Conservation (phyloP, 2,888 invertebrate genomes). For the Maniola hyperantus region DNA sequence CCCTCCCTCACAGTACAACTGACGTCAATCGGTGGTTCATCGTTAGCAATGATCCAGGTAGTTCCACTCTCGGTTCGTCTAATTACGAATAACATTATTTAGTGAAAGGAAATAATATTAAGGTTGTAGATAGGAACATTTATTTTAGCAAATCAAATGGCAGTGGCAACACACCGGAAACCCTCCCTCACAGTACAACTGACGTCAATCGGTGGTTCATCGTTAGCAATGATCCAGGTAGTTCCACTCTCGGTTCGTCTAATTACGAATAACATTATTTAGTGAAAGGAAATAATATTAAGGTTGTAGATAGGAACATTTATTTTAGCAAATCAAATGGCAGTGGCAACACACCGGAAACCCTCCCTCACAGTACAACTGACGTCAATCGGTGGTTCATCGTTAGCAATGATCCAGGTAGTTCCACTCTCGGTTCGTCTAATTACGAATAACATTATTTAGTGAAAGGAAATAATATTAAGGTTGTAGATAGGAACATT, state of each 20-base stretch:
- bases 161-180: conserved; percentile 43
- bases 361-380: conserved; percentile 55
- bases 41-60: too few relatives aligned
- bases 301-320: background rate
- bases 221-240: conserved; percentile 69
- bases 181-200: conserved; percentile 55
- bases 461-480: background rate
- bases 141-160: conserved; percentile 25
- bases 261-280: too few relatives aligned
- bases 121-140: background rate
- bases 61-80: too few relatives aligned
- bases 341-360: conserved; percentile 43
- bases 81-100: too few relatives aligned
- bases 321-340: conserved; percentile 25
- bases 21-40: too few relatives aligned
- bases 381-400: conserved; percentile 62
- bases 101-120: background rate
- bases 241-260: conserved; percentile 52
- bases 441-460: too few relatives aligned
- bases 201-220: conserved; percentile 62
- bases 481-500: background rate
- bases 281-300: background rate
- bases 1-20: too few relatives aligned
- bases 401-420: conserved; percentile 69
- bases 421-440: conserved; percentile 52